A percentile compares a stretch with the other conserved stretches of the same genome.
phyloP scores from a whole-genome alignment of 1,140 invertebrate genomes.

The Melanaphis sacchari region DNA sequence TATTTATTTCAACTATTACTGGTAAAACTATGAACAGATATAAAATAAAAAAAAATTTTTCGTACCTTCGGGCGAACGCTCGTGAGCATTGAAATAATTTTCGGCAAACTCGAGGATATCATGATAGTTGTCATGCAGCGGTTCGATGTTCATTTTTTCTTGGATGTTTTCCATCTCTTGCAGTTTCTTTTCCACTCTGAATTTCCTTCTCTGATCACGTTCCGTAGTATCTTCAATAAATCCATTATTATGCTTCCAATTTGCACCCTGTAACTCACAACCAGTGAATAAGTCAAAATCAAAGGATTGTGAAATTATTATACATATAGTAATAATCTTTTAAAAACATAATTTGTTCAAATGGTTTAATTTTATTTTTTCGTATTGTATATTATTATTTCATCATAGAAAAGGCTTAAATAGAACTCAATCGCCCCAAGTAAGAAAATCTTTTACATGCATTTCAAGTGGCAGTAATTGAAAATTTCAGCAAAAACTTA shows the following conservation, averaged over 20 bases:
- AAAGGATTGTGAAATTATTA: too few relatives aligned
- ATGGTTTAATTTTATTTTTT: too few relatives aligned
- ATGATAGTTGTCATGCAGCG: conserved; percentile 67
- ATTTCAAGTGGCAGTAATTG: too few relatives aligned
- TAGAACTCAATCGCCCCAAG: too few relatives aligned
- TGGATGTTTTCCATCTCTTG: conserved; percentile 73
- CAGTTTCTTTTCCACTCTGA: conserved; percentile 83
- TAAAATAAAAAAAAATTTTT: background rate
- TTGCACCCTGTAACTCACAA: background rate
- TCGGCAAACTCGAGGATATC: conserved; percentile 94
- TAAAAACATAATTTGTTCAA: too few relatives aligned
- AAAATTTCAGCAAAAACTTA: too few relatives aligned
- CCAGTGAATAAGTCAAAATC: background rate
- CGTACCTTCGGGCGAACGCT: conserved; percentile 66
- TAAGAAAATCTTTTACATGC: too few relatives aligned
- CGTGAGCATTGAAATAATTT: conserved; percentile 90
- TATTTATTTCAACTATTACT: background rate
- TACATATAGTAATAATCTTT: too few relatives aligned
- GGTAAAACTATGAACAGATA: background rate
- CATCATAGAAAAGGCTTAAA: too few relatives aligned
- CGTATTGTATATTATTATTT: too few relatives aligned
- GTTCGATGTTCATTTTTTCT: conserved; percentile 64
- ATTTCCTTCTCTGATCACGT: conserved; percentile 78
- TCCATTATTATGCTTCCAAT: conserved; percentile 36
- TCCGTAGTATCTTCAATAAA: conserved; percentile 64